Evolutionary conservation across 2,888 invertebrate genomes (phyloP), one percentile per base, ranked within the genome.

Genomic region (Hypena proboscidalis): DNA sequence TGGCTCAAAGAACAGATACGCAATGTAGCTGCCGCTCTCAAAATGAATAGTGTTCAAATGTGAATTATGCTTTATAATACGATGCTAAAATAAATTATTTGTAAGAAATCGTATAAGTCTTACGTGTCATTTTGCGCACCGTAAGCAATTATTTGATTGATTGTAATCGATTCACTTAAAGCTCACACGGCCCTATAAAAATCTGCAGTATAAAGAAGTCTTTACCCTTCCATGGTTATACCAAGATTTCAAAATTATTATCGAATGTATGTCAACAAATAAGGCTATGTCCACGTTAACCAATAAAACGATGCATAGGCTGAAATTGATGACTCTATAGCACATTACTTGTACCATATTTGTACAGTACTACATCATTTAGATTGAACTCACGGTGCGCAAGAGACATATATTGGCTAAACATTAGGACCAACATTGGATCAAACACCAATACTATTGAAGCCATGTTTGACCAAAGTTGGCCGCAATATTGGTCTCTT

Each of bases 351-450:
- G 13, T 19, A 6, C 35, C 23, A 3, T 41, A 25, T 15, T 25
- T 14, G n/a, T 14, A 20, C 14, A 31, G 9, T 1, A 6, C 4
- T 3, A 19, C n/a, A 27, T 13, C 3, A 27, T 60, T 50, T 39
- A n/a, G 19, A 62, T 46, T 29, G 33, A 17, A 39, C 46, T 58
- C 59, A 59, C 64, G 64, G 50, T 47, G 59, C 41, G 41, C 55
- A 54, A 40, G 30, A 52, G 35, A 48, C 43, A 14, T 39, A 26
- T 34, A 11, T n/a, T 17, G 17, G 17, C 17, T 5, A 40, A 8
- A n/a, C 20, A 20, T 29, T 39, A 37, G n/a, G 33, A 22, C 19
- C 25, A 23, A 51, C 31, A 35, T 38, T 55, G 50, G 32, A 33
- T 59, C 50, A 50, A 8, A 31, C 17, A 15, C 13, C 10, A 29